Evolutionary conservation across 2,888 invertebrate species (phyloP), one percentile per base, ranked within the genome.

Genomic region (Arrhopalites spinosus): DNA sequence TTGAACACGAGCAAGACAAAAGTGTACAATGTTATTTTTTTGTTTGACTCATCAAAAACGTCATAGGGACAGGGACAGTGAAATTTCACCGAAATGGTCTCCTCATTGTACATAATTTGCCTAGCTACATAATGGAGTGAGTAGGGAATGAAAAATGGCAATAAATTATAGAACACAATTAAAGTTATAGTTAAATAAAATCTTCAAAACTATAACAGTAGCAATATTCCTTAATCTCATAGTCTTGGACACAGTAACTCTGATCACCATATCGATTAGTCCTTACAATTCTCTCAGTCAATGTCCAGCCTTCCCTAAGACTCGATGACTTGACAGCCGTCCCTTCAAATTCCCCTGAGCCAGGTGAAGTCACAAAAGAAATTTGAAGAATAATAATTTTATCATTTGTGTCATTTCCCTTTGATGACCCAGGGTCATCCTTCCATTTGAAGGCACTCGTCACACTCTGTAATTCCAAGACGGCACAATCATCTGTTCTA

Each of bases 231-330:
- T 70, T 70, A 13, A 70, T n/a, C 17, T 56, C 56, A 56, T 27
- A 59, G 59, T 72, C 72, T 2, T 72, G 43, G 5, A 72, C 27
- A 36, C 72, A 72, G 17, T 43, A 17, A 25, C 72, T 72, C 30
- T 72, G 72, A 13, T 72, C 61, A n/a, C 61, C 61, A 23, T 72
- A 72, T 2, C 5, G 17, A 72, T 72, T 72, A 1, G 72, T 61
- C 20, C 72, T 20, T 8, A n/a, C 23, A 45, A 61, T 43, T 53
- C 27, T 66, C 27, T 27, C 47, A 23, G 50, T 36, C 47, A 59
- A n/a, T 1, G 15, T 29, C 71, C 45, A 73, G 20, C 91, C 90
- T 5, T 27, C 63, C 1, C 13, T 1, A n/a, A 36, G 3, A 45
- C 13, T 45, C 25, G 64, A 30, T 3, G 15, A 8, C 25, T 50